A percentile compares a stretch with the other conserved stretches of the same genome.
phyloP scores from a whole-genome alignment of 2,113 vertebrate genomes.

The Gallinago jamesoni region DNA sequence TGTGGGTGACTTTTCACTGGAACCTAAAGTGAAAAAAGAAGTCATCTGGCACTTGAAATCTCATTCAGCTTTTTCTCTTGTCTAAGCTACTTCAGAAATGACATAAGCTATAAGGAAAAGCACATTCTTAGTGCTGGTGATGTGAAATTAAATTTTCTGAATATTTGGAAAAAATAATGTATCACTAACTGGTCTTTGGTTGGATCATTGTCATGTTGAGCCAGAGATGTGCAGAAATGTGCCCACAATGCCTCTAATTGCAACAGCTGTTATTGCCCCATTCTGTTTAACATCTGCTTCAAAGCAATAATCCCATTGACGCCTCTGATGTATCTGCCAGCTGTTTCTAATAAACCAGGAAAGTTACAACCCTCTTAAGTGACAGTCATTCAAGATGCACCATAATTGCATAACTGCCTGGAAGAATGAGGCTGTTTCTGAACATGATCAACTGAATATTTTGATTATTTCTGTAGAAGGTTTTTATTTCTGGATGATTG shows the following conservation, averaged over 20 bases:
- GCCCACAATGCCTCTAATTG: constrained; percentile 55
- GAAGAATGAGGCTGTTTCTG: not conserved
- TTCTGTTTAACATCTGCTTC: constrained; percentile 68
- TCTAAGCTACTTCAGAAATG: not conserved
- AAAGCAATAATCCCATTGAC: constrained; percentile 30
- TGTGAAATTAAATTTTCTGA: not conserved
- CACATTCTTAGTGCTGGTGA: not conserved
- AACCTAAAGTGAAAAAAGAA: not conserved
- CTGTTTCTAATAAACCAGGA: constrained; percentile 61
- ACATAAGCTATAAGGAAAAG: not conserved
- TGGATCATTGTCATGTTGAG: constrained; percentile 39
- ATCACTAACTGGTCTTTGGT: constrained; percentile 16
- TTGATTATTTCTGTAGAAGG: not conserved
- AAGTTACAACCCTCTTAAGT: constrained; percentile 60
- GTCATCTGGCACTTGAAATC: not conserved
- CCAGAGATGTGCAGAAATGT: constrained; percentile 15
- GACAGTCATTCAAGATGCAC: constrained; percentile 50
- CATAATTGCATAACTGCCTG: not conserved
- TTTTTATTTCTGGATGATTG: constrained; percentile 22
- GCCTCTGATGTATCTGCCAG: constrained; percentile 45
- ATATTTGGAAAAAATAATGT: not conserved
- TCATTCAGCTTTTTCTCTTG: not conserved
- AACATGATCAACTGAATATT: not conserved
- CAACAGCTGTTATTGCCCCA: constrained; percentile 35
- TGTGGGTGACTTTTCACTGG: not conserved